Conservation (phyloP, 2,888 invertebrate species). For the Heterodera filipjevi region DNA sequence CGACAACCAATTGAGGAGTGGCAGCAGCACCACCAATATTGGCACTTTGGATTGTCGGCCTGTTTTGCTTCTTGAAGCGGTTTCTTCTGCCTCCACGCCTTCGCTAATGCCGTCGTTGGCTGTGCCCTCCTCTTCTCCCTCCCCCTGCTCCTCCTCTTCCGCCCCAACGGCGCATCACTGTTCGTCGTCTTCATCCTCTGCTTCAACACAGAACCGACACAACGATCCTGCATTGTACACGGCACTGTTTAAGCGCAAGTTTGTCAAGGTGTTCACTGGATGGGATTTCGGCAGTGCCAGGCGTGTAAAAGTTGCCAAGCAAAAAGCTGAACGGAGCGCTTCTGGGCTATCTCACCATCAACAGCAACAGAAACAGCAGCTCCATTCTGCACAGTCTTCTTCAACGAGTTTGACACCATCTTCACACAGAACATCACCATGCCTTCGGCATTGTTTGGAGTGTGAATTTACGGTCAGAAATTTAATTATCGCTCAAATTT, state of each 20-base stretch:
- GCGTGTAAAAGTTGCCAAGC: not conserved
- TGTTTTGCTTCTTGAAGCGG: not conserved
- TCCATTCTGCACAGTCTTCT: not conserved
- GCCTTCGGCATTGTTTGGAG: conserved; percentile 30
- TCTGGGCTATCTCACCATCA: not conserved
- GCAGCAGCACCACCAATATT: not conserved
- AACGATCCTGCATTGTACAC: conserved; percentile 38
- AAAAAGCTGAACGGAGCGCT: not conserved
- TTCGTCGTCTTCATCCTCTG: not conserved
- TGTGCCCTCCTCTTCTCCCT: not conserved
- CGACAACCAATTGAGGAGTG: not conserved
- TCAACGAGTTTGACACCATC: not conserved
- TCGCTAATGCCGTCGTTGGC: not conserved
- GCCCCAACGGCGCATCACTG: not conserved
- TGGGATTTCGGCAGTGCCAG: conserved; percentile 20
- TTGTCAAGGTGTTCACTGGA: conserved; percentile 33
- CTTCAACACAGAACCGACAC: conserved; percentile 14
- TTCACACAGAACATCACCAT: conserved; percentile 22
- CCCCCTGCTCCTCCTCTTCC: not conserved
- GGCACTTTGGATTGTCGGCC: not conserved
- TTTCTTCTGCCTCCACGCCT: not conserved
- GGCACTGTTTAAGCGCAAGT: conserved; percentile 34
- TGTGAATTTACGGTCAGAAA: conserved; percentile 26
- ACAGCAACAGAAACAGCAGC: too few species aligned
- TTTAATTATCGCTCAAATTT: not conserved